These are phyloP conservation scores for Ophiothrix spiculata DNA, from an alignment of 35 echinoderm and acorn worm species.

Conservation along the genomic window DNA sequence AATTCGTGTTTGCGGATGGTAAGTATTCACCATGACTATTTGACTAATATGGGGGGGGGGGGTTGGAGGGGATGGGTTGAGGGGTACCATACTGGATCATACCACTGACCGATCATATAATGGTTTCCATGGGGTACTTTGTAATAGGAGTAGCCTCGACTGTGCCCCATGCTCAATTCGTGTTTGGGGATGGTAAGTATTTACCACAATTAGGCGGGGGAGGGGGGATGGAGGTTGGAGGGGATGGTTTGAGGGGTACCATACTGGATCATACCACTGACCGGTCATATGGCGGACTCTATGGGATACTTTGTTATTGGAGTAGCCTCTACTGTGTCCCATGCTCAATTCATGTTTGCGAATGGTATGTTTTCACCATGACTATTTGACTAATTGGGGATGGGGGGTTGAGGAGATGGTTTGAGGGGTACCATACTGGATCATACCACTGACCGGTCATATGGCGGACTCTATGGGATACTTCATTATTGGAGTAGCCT, in stretches of 20 bases:
- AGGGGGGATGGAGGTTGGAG: no score
- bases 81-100: constrained; percentile 55
- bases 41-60: no score
- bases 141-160: constrained; percentile 53
- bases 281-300: constrained; percentile 52
- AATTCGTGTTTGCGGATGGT: constrained; percentile 65
- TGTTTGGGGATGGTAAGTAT: constrained; percentile 60
- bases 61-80: no score
- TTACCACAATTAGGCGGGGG: no score
- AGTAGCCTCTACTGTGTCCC: constrained; percentile 28
- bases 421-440: no score
- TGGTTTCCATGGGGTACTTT: constrained; percentile 71
- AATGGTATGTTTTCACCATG: constrained; percentile 67
- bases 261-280: constrained; percentile 56
- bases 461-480: constrained; percentile 68
- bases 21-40: no score
- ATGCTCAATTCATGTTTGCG: constrained; percentile 56
- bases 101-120: constrained; percentile 57
- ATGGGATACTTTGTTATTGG: constrained; percentile 87
- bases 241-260: no score
- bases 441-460: constrained; percentile 61
- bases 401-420: no score
- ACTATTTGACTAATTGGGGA: no score
- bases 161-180: constrained; percentile 50
- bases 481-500: constrained; percentile 61